Evolutionary conservation across 1,140 invertebrate genomes (phyloP).

Genomic region (Zophobas atratus): DNA sequence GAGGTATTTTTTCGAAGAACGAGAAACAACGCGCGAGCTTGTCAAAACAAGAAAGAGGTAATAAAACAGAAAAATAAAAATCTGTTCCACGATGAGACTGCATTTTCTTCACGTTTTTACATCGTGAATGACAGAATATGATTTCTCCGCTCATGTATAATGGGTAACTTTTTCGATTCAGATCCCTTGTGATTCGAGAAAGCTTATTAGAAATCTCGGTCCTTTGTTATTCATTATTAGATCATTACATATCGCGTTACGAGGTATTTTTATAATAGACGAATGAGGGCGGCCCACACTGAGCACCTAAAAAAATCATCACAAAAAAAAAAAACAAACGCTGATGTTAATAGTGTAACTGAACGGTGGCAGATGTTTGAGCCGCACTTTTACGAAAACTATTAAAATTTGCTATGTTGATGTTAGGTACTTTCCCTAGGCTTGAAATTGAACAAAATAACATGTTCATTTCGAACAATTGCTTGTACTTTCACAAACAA

Average conservation of each 20-base stretch:
- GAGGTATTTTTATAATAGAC: neutral
- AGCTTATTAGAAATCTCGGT: constrained; percentile 34
- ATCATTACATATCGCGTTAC: constrained; percentile 29
- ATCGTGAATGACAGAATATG: constrained; percentile 33
- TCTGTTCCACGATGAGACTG: constrained; percentile 30
- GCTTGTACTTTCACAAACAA: constrained; percentile 48
- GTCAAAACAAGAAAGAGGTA: constrained; percentile 8
- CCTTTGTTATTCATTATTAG: constrained; percentile 22
- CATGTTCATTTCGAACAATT: constrained; percentile 46
- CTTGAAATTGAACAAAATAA: constrained; percentile 48
- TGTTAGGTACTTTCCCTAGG: constrained; percentile 44
- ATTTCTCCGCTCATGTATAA: constrained; percentile 35
- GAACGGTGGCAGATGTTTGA: constrained; percentile 21
- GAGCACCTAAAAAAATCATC: no score
- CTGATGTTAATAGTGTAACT: neutral
- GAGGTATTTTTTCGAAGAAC: constrained; percentile 17
- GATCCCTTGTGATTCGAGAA: constrained; percentile 29
- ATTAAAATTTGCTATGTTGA: constrained; percentile 17
- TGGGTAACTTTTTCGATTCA: constrained; percentile 15
- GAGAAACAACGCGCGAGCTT: neutral
- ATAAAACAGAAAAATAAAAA: constrained; percentile 10
- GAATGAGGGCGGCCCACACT: neutral
- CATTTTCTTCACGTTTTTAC: constrained; percentile 26
- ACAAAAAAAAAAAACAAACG: neutral
- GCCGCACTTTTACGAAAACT: constrained; percentile 6